Evolutionary conservation across 1,140 invertebrate genomes (phyloP).

Genomic region (Diorhabda sublineata): DNA sequence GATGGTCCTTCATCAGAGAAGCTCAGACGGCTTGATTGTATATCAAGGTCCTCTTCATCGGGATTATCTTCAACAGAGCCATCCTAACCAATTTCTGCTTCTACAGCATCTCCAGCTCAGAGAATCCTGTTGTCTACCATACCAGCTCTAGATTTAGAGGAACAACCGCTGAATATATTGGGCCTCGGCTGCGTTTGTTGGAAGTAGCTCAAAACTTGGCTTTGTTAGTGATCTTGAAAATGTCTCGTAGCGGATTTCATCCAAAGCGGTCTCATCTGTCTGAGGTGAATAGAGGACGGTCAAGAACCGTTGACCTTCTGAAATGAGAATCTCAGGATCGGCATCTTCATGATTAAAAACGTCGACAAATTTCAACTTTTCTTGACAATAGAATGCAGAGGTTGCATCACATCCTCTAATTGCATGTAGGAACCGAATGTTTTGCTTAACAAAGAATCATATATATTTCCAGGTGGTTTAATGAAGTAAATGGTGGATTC

Average conservation of each 20-base stretch:
- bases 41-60: no score
- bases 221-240: constrained; percentile 6
- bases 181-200: constrained; percentile 11
- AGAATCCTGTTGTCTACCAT: no score
- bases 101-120: not conserved
- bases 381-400: constrained; percentile 15
- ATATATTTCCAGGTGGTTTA: no score
- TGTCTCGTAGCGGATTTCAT: constrained; percentile 4
- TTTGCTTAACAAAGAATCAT: not conserved
- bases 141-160: constrained; percentile 8
- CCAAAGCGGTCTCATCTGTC: constrained; percentile 8
- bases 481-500: no score
- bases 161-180: constrained; percentile 9
- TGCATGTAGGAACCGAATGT: constrained; percentile 7
- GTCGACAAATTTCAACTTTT: constrained; percentile 10
- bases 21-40: no score
- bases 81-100: no score
- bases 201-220: constrained; percentile 12
- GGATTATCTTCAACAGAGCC: no score
- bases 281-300: not conserved
- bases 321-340: constrained; percentile 7
- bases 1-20: no score
- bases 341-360: constrained; percentile 15
- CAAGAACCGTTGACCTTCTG: not conserved
- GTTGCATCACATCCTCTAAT: constrained; percentile 10